Conservation (phyloP, 2,113 vertebrate species). For the Castor canadensis region DNA sequence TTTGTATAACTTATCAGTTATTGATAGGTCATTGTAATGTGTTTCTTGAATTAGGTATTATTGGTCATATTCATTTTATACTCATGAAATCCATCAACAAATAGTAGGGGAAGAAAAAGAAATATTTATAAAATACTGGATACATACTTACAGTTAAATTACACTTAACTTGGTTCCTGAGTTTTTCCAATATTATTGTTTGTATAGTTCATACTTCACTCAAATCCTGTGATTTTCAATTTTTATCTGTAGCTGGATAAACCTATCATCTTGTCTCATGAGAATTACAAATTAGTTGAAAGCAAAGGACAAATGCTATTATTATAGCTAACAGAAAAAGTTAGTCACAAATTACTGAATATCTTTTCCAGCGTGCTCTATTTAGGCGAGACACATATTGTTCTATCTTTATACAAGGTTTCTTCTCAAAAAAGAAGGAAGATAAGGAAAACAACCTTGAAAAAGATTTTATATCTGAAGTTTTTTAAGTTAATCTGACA, state of each 20-base stretch:
- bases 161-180: neutral
- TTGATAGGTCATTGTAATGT: neutral
- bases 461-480: neutral
- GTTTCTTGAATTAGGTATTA: neutral
- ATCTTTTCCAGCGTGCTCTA: conserved; percentile 36
- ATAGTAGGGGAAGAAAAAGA: neutral
- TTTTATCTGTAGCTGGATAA: conserved; percentile 54
- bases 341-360: conserved; percentile 53
- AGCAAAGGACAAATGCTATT: conserved; percentile 51
- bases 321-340: conserved; percentile 41
- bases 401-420: conserved; percentile 17
- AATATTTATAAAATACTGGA: neutral
- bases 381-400: conserved; percentile 36
- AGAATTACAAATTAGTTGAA: conserved; percentile 57
- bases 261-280: conserved; percentile 30
- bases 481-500: neutral
- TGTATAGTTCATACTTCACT: neutral
- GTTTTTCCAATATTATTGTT: neutral
- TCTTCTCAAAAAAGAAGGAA: conserved; percentile 54
- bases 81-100: neutral
- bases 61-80: conserved; percentile 10
- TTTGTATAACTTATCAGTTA: neutral
- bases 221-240: conserved; percentile 20
- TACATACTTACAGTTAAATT: conserved; percentile 2
- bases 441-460: conserved; percentile 45